Evolutionary conservation across 2,888 invertebrate species (phyloP), one percentile per base, ranked within the genome.

Genomic region (Erpobdella octoculata): DNA sequence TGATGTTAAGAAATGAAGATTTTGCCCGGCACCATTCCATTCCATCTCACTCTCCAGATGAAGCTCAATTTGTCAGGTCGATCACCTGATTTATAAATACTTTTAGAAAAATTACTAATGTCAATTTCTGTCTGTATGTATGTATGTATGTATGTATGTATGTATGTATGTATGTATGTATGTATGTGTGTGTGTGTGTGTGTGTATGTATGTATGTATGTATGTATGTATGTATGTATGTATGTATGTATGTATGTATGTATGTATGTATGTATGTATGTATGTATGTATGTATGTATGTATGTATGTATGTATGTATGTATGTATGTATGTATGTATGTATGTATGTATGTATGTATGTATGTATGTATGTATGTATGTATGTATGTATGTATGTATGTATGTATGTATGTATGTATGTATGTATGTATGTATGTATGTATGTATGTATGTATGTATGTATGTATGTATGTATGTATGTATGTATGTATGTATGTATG

Each of bases 101-200:
- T n/a, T n/a, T n/a, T n/a, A n/a, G n/a, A n/a, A n/a, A n/a, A n/a
- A n/a, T n/a, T n/a, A n/a, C n/a, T n/a, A n/a, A n/a, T n/a, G n/a
- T 41, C 46, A 41, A 15, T n/a, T 41, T 41, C 46, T 15, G n/a
- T n/a, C 12, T 15, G 46, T 41, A 41, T 41, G n/a, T 41, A 41
- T 41, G 46, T 41, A 12, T 41, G 46, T 41, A n/a, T n/a, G n/a
- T 41, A 66, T 28, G 28, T 66, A 66, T 12, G 38, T 66, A 36
- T 37, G n/a, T 36, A 66, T 37, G 38, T 66, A 66, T 66, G 38
- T 66, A 66, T 4, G 66, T 37, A 66, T 66, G 38, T 37, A 66
- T 66, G 38, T 28, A 66, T 66, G 38, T 37, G 37, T 4, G 38
- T 37, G 31, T 66, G n/a, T n/a, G 46, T 41, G n/a, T 41, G 12